Evolutionary conservation across 1,140 invertebrate species (phyloP), one percentile per base, ranked within the genome.

Genomic region (Zaprionus kolodkinae): DNA sequence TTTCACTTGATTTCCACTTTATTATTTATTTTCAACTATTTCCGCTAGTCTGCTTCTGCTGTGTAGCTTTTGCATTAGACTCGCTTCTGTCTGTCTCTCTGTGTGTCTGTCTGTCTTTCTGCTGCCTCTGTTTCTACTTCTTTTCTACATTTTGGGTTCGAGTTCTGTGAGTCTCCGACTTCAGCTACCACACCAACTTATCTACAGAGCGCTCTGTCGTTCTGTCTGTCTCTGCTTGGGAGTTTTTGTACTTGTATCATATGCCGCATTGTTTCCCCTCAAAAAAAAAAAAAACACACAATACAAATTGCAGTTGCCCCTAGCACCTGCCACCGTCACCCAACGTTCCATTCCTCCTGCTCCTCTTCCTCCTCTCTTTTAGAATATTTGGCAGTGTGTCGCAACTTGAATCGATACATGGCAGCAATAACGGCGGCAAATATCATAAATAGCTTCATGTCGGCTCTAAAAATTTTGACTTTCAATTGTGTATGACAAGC

Each of bases 371-470:
- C 10, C 15, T 45, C 13, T 36, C 40, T 54, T 33, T 50, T 30
- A 56, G 48, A 69, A 57, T 71, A 66, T 89, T 84, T 88, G 85
- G 84, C 84, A 81, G 67, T 78, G 81, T 72, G 79, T 77, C 77
- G 73, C 84, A 66, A 72, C 71, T 80, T 75, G 72, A 88, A 88
- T 88, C 84, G 85, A 88, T 88, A 81, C 59, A 72, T 70, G 76
- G 61, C 70, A 73, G 67, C 66, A 81, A 78, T 70, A 86, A 72
- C 71, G 70, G 55, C 67, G 70, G 76, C 73, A 88, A 65, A 78
- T 78, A 64, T 71, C 70, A 79, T 76, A 76, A 59, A 70, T 76
- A 82, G 61, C 66, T 74, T 66, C 69, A 75, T 83, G 84, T 87
- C 84, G 64, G 68, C 74, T 60, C 61, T 65, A 74, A 76, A 76